Base-by-base conservation (phyloP, 2,113 vertebrate genomes). In the Eleginops maclovinus region DNA sequence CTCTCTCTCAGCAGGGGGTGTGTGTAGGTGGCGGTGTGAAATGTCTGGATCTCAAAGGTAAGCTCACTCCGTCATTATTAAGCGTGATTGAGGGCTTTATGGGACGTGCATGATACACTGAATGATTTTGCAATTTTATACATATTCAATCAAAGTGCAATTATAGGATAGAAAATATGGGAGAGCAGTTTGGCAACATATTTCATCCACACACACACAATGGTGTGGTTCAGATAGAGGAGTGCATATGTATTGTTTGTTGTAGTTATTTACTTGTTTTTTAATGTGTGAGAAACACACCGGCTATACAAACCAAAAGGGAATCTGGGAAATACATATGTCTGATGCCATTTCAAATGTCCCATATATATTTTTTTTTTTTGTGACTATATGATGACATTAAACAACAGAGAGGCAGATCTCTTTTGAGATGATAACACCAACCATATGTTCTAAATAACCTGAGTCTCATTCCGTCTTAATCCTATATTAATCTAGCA, bases 41-140 rank as follows among this genome's bases (percentile, higher is more conserved):
- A 77, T 88, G 91, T 87, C 92, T 95, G 90, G 93, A 95, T 91
- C 90, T 95, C 72, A 89, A 89, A 89, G 94, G 94, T 95, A 92
- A 92, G 94, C 76, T 76, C 85, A 13, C 73, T 87, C 64, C 36
- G 53, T 86, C 79, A 79, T 83, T 66, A 84, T 79, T 77, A 87
- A 83, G 77, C 70, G 63, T 77, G 86, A 86, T 24, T 78, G 77
- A 83, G 62, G 82, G 72, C 69, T 80, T 71, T 46, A 68, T 74
- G 81, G 54, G 78, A 84, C 79, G 54, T 79, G 55, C 31, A 41
- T 56, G 56, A 77, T 49, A 8, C 68, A 65, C 59, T 15, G 43
- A 26, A n/a, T 63, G 51, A 16, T 71, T 79, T 64, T 72, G 16
- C 70, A 7, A 71, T 77, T 1, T 70, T 66, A 70, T 58, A 73